phyloP scores from a whole-genome alignment of 2,888 invertebrate genomes.

The Aleiodes alternator region DNA sequence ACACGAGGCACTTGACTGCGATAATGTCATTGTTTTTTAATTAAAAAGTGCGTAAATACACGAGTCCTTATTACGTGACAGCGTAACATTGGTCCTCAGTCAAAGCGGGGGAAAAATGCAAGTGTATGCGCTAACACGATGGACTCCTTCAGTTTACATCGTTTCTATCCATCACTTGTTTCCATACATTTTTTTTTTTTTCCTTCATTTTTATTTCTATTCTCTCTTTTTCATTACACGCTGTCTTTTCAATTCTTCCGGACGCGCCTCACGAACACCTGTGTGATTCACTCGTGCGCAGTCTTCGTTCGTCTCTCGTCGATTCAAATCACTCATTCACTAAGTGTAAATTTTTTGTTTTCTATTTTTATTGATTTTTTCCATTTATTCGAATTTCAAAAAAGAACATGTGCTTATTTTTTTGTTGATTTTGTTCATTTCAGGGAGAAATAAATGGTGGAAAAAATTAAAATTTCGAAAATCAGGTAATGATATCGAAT shows the following conservation, averaged over 20 bases:
- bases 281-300: background rate
- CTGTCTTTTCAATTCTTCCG: slow-evolving; percentile 41
- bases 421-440: background rate
- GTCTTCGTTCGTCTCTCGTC: slow-evolving; percentile 16
- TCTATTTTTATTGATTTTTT: background rate
- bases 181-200: slow-evolving; percentile 43
- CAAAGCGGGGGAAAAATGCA: background rate
- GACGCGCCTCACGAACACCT: slow-evolving; percentile 51
- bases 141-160: slow-evolving; percentile 52
- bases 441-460: slow-evolving; percentile 28
- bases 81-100: background rate
- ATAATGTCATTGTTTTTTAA: slow-evolving; percentile 69
- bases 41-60: slow-evolving; percentile 39
- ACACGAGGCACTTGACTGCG: slow-evolving; percentile 64
- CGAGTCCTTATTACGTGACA: slow-evolving; percentile 44
- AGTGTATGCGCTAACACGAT: too few relatives aligned
- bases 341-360: background rate
- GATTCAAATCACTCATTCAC: background rate
- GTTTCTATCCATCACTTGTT: slow-evolving; percentile 59
- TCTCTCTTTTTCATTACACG: slow-evolving; percentile 11
- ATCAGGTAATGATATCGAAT: slow-evolving; percentile 8
- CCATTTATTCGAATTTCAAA: background rate
- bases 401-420: slow-evolving; percentile 19
- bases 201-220: slow-evolving; percentile 24
- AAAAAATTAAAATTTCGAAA: slow-evolving; percentile 26